Evolutionary conservation across 2,888 invertebrate genomes (phyloP), one percentile per base, ranked within the genome.

Genomic region (Hyposoter didymator): DNA sequence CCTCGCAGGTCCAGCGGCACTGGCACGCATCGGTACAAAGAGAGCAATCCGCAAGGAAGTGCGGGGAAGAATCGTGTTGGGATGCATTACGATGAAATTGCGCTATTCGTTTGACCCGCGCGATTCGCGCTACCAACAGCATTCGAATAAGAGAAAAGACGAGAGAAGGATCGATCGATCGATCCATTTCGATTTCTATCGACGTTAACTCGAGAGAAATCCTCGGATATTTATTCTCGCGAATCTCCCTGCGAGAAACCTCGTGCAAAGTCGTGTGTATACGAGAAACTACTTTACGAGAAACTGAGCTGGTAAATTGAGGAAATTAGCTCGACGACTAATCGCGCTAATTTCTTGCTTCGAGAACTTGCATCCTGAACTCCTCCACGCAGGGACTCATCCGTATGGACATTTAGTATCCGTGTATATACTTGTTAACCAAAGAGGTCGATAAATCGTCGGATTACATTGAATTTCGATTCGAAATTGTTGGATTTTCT

Each of bases 1-100:
- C 43, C 55, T 55, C n/a, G 32, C 49, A 64, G 66, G 62, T 78
- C 85, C 82, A 70, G 69, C 55, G 82, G 84, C 78, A 49, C n/a
- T 72, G 62, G 75, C 70, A 85, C 83, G 79, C 83, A 80, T 83
- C 79, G 79, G 78, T 85, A 62, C 78, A 73, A 66, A 67, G 59
- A 14, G 59, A 47, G n/a, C 43, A 19, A 17, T 10, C 47, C n/a
- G 8, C n/a, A 39, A 19, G 72, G 17, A 28, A 4, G 64, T 1
- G 4, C 19, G 17, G 22, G 17, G 39, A 49, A 17, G 73, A 78
- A 82, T 85, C 85, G 85, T 83, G 85, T 85, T 59, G 79, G 83
- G 85, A 83, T 85, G 67, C 84, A 84, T 87, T 87, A 87, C 85
- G 85, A 78, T 85, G 84, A 86, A 86, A 86, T 86, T 82, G 86